phyloP scores from a whole-genome alignment of 2,797 vertebrate genomes.

The Mionectes olivaceus region DNA sequence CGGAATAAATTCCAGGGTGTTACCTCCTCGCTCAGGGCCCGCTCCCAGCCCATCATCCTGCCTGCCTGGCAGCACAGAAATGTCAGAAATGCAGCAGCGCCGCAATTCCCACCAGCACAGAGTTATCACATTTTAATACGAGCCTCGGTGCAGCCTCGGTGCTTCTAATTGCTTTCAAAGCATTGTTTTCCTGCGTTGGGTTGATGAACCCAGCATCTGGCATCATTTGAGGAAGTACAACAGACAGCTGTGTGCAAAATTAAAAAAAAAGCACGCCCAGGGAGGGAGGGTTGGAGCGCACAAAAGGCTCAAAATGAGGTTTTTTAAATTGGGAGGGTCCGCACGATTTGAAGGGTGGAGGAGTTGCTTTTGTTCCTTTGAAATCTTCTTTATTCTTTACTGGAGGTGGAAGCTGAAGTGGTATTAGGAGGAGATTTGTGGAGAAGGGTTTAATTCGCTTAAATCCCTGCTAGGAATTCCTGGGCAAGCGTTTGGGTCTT shows the following conservation, averaged over 20 bases:
- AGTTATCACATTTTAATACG: slow-evolving; percentile 79
- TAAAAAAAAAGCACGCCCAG: slow-evolving; percentile 28
- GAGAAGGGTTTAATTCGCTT: fast-evolving
- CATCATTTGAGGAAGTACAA: slow-evolving; percentile 75
- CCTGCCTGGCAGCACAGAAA: slow-evolving; percentile 73
- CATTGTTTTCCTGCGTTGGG: slow-evolving; percentile 80
- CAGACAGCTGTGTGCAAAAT: slow-evolving; percentile 81
- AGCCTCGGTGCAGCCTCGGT: slow-evolving; percentile 69
- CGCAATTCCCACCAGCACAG: slow-evolving; percentile 77
- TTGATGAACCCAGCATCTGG: slow-evolving; percentile 82
- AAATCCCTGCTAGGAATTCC: not conserved
- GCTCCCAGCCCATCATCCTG: slow-evolving; percentile 67
- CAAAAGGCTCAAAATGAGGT: slow-evolving; percentile 64
- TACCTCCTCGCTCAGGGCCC: slow-evolving; percentile 53
- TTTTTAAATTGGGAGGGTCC: slow-evolving; percentile 10
- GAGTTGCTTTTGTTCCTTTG: not conserved
- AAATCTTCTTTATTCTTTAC: not conserved
- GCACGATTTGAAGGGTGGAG: not conserved
- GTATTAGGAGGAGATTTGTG: not conserved
- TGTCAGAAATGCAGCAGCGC: slow-evolving; percentile 64
- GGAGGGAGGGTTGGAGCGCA: slow-evolving; percentile 26
- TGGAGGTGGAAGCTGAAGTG: not conserved
- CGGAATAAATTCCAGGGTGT: slow-evolving; percentile 54
- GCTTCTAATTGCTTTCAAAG: slow-evolving; percentile 79
- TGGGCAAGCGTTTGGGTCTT: not conserved